phyloP scores from a whole-genome alignment of 2,888 invertebrate species.

The Halictus ligatus region DNA sequence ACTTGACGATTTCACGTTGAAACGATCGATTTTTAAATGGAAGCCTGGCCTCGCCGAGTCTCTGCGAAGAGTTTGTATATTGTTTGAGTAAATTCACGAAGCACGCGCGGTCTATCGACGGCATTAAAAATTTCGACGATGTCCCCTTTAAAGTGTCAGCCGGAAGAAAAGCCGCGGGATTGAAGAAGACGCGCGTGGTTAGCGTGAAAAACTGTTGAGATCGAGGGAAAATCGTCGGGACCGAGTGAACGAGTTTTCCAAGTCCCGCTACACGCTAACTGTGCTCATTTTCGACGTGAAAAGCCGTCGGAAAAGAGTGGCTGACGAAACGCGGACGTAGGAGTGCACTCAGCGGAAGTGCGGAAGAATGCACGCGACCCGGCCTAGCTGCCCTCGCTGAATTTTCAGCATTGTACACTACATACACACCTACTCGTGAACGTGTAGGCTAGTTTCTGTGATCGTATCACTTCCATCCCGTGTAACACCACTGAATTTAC shows the following conservation, averaged over 20 bases:
- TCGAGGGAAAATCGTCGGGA: constrained; percentile 12
- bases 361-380: constrained; percentile 50
- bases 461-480: constrained; percentile 13
- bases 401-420: constrained; percentile 39
- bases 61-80: not conserved
- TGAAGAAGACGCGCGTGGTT: not conserved
- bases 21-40: not conserved
- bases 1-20: not conserved
- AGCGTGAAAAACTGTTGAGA: constrained; percentile 17
- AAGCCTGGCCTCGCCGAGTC: not conserved
- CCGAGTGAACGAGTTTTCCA: constrained; percentile 31
- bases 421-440: not conserved
- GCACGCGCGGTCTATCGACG: not conserved
- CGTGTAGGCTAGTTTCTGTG: constrained; percentile 9
- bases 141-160: not conserved
- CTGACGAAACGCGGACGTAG: constrained; percentile 52
- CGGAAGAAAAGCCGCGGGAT: not conserved
- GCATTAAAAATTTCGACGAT: not conserved
- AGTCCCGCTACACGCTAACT: constrained; percentile 38
- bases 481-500: constrained; percentile 1
- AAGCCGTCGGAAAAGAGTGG: constrained; percentile 56
- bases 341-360: constrained; percentile 54
- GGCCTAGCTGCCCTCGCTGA: constrained; percentile 26
- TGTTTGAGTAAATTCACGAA: not conserved
- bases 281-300: constrained; percentile 41